phyloP scores from a whole-genome alignment of 2,113 vertebrate genomes.

The Colistium nudipinnis region DNA sequence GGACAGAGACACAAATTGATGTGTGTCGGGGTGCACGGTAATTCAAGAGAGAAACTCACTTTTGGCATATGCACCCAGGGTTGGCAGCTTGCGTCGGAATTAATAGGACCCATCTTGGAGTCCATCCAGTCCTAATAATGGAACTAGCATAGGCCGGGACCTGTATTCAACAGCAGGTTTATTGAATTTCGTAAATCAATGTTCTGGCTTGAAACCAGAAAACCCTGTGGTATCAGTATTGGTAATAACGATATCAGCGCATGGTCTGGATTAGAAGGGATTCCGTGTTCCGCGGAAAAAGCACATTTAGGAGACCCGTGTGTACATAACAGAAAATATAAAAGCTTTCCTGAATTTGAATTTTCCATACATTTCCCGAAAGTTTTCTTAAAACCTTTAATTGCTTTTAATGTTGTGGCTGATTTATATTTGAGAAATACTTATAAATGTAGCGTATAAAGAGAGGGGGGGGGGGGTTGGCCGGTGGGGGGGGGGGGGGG shows the following conservation, averaged over 20 bases:
- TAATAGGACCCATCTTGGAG: not conserved
- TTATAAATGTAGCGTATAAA: slow-evolving; percentile 9
- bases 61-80: not conserved
- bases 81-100: not conserved
- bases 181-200: not conserved
- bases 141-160: not conserved
- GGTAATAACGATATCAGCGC: too few relatives aligned
- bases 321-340: too few relatives aligned
- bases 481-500: slow-evolving; percentile 3
- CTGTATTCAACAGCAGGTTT: not conserved
- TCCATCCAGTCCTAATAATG: not conserved
- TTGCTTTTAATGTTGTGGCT: not conserved
- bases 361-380: too few relatives aligned
- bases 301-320: not conserved
- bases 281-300: not conserved
- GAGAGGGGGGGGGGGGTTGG: slow-evolving; percentile 39
- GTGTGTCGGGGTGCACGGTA: not conserved
- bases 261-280: not conserved
- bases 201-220: not conserved
- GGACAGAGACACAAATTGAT: not conserved
- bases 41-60: not conserved
- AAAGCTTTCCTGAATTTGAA: too few relatives aligned
- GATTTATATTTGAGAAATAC: not conserved
- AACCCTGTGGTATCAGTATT: not conserved
- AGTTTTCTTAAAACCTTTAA: not conserved